These are phyloP conservation scores for Mionectes macconnelli DNA, from an alignment of 2,113 vertebrate genomes.

Conservation along the genomic window DNA sequence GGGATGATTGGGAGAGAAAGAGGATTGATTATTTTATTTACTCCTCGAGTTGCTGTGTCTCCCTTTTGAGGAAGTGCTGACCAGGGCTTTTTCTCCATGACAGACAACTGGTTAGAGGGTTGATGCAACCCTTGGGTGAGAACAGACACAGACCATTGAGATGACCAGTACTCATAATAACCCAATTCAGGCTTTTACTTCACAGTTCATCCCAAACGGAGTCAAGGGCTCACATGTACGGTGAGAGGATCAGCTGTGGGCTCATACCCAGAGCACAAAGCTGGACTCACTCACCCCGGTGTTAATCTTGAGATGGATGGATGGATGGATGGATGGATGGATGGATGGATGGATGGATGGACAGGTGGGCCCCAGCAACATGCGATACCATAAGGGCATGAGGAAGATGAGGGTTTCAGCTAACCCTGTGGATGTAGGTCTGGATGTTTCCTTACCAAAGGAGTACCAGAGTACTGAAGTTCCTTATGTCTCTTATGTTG, in stretches of 20 bases:
- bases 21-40: not conserved
- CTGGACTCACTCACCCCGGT: accelerated
- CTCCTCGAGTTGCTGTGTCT: not conserved
- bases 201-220: not conserved
- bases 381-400: accelerated
- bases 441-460: not conserved
- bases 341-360: not conserved
- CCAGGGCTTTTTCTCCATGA: not conserved
- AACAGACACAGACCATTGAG: not conserved
- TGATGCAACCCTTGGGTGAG: accelerated
- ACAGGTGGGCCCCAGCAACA: accelerated
- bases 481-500: not conserved
- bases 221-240: accelerated
- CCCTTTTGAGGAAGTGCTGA: not conserved
- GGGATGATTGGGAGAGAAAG: not conserved
- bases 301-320: not conserved
- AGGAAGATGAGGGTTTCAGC: not conserved
- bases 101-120: accelerated
- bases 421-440: not conserved
- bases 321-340: not conserved
- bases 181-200: not conserved
- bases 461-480: not conserved
- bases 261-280: not conserved
- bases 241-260: not conserved
- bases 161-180: not conserved